Evolutionary conservation across 2,797 vertebrate species (phyloP).

Genomic region (Halcyon leucocephala): DNA sequence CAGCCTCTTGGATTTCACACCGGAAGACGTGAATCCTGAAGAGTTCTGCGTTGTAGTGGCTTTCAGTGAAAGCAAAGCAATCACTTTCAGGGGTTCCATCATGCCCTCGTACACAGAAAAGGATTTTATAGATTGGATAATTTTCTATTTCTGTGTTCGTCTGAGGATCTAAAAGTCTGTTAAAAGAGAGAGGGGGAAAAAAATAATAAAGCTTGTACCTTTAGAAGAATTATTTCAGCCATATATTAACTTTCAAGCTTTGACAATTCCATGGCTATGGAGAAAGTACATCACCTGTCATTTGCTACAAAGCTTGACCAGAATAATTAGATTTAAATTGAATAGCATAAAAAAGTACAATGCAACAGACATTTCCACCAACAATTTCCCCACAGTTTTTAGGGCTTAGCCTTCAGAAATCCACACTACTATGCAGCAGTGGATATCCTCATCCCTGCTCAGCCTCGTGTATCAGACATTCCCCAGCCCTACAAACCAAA

Average conservation of each 20-base stretch:
- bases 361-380: neutral
- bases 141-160: constrained; percentile 94
- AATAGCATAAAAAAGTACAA: neutral
- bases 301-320: neutral
- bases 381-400: neutral
- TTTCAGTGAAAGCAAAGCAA: constrained; percentile 99
- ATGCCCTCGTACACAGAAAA: constrained; percentile 97
- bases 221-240: neutral
- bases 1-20: constrained; percentile 98
- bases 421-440: neutral
- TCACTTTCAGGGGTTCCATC: constrained; percentile 95
- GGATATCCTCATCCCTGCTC: neutral
- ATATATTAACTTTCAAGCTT: neutral
- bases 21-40: constrained; percentile 99
- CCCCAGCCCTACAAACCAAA: neutral
- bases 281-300: neutral
- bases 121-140: constrained; percentile 98
- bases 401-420: neutral
- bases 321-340: neutral
- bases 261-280: neutral
- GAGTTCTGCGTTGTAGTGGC: constrained; percentile 97
- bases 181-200: neutral
- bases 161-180: constrained; percentile 94
- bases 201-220: neutral
- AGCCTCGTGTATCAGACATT: rapidly evolving